Evolutionary conservation across 2,797 vertebrate genomes (phyloP).

Genomic region (Melanotaenia maccullochi): DNA sequence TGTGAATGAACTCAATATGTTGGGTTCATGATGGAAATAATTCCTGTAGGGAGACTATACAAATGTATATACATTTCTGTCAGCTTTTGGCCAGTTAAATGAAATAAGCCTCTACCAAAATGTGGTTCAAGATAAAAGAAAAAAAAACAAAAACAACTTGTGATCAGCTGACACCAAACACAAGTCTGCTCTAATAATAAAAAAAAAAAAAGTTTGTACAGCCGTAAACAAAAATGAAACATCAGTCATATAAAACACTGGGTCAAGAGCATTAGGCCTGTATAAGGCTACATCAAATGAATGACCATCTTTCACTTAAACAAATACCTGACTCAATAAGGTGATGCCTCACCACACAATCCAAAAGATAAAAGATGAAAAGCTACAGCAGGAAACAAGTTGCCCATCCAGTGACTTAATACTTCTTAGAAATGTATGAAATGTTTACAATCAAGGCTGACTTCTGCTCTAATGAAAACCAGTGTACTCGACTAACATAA

Average conservation of each 20-base stretch:
- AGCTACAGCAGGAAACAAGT: conserved; percentile 48
- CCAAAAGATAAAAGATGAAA: conserved; percentile 50
- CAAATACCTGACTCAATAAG: conserved; percentile 65
- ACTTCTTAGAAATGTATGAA: conserved; percentile 77
- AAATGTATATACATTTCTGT: conserved; percentile 75
- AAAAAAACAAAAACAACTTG: conserved; percentile 41
- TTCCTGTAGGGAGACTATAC: conserved; percentile 70
- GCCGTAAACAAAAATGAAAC: conserved; percentile 40
- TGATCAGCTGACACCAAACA: conserved; percentile 3
- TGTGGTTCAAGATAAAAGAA: conserved; percentile 45
- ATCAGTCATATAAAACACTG: conserved; percentile 75
- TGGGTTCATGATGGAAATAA: conserved; percentile 16
- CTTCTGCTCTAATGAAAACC: conserved; percentile 58
- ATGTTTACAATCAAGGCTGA: conserved; percentile 81
- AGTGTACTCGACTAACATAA: conserved; percentile 60
- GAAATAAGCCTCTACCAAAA: conserved; percentile 65
- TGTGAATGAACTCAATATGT: conserved; percentile 5
- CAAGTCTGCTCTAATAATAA: not conserved
- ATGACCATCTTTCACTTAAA: conserved; percentile 47
- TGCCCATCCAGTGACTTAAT: conserved; percentile 64
- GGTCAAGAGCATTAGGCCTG: conserved; percentile 70
- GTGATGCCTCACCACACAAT: conserved; percentile 42
- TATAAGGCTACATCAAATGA: conserved; percentile 67
- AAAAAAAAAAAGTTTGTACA: conserved; percentile 5
- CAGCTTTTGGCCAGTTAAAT: conserved; percentile 50